Percentiles rank a stretch among this genome's conserved stretches.
These are phyloP conservation scores for Pissodes strobi DNA, from an alignment of 1,140 invertebrate genomes.

Conservation along the genomic window DNA sequence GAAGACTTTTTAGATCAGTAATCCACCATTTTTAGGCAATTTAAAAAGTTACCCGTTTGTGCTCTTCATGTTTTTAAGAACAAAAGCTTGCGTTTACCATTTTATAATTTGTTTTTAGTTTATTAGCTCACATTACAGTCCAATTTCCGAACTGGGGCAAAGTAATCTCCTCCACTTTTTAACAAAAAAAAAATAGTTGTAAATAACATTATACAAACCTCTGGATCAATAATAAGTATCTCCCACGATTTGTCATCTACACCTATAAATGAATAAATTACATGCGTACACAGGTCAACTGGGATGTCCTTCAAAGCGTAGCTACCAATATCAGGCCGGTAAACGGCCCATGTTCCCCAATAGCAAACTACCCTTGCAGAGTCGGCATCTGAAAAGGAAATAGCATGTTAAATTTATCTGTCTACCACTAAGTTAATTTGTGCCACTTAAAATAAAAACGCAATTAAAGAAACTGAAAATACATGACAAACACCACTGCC, in stretches of 20 bases:
- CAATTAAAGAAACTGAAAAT: no score
- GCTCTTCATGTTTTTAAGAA: no score
- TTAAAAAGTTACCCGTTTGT: no score
- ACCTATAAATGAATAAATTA: constrained; percentile 90
- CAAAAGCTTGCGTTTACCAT: no score
- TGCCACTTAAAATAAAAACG: neutral
- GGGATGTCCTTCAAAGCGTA: constrained; percentile 85
- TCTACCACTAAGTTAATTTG: neutral
- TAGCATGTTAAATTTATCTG: neutral
- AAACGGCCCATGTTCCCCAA: constrained; percentile 92
- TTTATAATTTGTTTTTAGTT: no score
- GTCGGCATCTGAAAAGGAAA: constrained; percentile 21
- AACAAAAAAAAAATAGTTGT: no score
- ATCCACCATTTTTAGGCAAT: no score
- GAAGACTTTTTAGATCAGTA: no score
- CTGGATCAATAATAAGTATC: constrained; percentile 78
- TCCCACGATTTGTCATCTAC: constrained; percentile 78
- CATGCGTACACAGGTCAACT: constrained; percentile 80
- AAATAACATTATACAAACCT: constrained; percentile 57
- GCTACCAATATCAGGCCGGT: constrained; percentile 77
- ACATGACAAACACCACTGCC: no score
- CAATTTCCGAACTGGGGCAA: no score
- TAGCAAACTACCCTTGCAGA: constrained; percentile 78
- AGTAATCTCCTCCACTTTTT: no score
- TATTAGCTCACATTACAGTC: no score